A percentile compares a stretch with the other conserved stretches of the same genome.
These are phyloP conservation scores for Tyto alba DNA, from an alignment of 2,113 vertebrate species.

Conservation along the genomic window DNA sequence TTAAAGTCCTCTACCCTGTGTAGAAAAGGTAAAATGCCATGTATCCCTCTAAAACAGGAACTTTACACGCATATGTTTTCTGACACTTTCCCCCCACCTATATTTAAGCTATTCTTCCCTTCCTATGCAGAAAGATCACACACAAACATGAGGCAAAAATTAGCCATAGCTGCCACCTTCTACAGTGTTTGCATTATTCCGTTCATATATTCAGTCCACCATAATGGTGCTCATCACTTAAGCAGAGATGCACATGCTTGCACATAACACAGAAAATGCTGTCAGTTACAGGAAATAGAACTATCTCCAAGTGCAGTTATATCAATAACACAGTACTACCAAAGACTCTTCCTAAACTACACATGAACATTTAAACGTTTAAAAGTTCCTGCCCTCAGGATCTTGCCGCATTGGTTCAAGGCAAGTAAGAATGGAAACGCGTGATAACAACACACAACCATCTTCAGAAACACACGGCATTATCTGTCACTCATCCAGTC, in stretches of 20 bases:
- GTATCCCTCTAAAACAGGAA: not conserved
- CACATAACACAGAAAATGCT: not conserved
- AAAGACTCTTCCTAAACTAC: not conserved
- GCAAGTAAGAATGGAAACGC: not conserved
- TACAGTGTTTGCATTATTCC: not conserved
- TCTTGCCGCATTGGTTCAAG: not conserved
- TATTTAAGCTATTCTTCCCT: not conserved
- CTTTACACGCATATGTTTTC: not conserved
- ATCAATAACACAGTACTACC: not conserved
- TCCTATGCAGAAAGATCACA: not conserved
- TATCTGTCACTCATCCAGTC: not conserved
- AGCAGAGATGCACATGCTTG: not conserved
- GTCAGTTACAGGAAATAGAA: not conserved
- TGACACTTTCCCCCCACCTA: not conserved
- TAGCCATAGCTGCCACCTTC: not conserved
- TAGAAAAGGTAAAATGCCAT: not conserved
- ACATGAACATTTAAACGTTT: not conserved
- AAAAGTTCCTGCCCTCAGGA: not conserved
- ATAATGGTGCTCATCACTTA: not conserved
- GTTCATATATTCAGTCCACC: not conserved
- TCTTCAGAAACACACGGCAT: not conserved
- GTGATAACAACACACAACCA: not conserved
- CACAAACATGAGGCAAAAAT: not conserved
- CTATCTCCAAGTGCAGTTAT: not conserved
- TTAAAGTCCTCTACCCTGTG: not conserved